Base-by-base conservation (phyloP, 1,140 invertebrate species). In the Ladona fulva region DNA sequence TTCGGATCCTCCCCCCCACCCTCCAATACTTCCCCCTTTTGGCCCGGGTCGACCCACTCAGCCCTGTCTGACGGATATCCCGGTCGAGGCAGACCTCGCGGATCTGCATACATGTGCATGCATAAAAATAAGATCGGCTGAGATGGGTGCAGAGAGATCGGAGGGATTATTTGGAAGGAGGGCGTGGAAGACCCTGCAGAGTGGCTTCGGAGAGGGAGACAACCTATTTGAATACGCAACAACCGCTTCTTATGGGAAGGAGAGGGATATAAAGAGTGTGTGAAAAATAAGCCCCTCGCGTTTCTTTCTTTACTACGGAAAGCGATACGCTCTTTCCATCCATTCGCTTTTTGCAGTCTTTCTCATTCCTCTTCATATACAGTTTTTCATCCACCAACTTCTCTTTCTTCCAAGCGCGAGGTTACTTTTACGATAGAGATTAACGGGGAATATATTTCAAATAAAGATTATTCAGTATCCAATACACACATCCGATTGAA, bases 91-190 rank as follows among this genome's bases (percentile, higher is more conserved):
- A 66, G n/a, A 66, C 52, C 52, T 66, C 52, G 52, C 52, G 52
- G 52, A 66, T 66, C 52, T 66, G 52, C 52, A 66, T 66, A 66
- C 52, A 66, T 66, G 52, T 66, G 52, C 52, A 66, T 66, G 52
- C 52, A 66, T 66, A 66, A 66, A 66, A 66, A 66, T 66, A 52
- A 52, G 44, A 52, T 52, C 44, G 44, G 44, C 10, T 52, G 44
- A 10, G 44, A 52, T 12, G 52, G 52, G 52, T 16, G n/a, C 52
- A 22, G 52, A 22, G 44, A 52, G 52, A 37, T 37, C 14, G 52
- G 3, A 12, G 52, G 52, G n/a, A 22, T 19, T 66, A 66, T 66
- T 19, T 19, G 52, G 52, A 12, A 22, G 5, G 10, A 10, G 44
- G 44, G 10, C 19, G 44, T 52, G 10, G 52, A 19, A 22, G 52